Evolutionary conservation across 2,797 vertebrate genomes (phyloP), one percentile per base, ranked within the genome.

Genomic region (Discoglossus pictus): DNA sequence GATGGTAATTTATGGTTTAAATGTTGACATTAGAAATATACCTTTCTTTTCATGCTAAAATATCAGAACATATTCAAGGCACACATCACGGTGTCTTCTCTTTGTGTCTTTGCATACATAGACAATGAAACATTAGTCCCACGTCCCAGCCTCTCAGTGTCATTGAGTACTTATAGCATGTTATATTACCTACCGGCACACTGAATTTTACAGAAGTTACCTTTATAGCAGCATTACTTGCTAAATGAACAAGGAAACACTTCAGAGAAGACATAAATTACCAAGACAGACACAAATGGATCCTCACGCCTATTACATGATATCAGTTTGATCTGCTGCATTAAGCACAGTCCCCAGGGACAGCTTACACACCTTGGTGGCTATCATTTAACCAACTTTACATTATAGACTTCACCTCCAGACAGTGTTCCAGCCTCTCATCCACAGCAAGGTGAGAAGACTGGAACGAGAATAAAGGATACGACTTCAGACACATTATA

Each of bases 221-320:
- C 36, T 24, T 63, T 63, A 63, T 52, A 17, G 61, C 47, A 12
- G 24, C 20, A 63, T 63, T 51, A 52, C 61, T 20, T 52, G 47
- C 27, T 63, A 63, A 63, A 63, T 63, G 61, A 18, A 18, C 61
- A 52, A 23, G 36, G 50, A 40, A 40, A 21, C 24, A 52, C 47
- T 42, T 23, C 8, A 21, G 47, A 63, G 21, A 63, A 50, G 61
- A 42, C 40, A 63, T 63, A 23, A 52, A 63, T 63, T 63, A 51
- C 36, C 4, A n/a, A 23, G 47, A 42, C 21, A 15, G 36, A 39
- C 61, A 50, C 21, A 62, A 51, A 63, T 21, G 36, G 34, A 50
- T 50, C 60, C 15, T 23, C 6, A 21, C 18, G 18, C 40, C 61
- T 42, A 52, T 39, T 17, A 50, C 48, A 62, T n/a, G n/a, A 61